phyloP scores from a whole-genome alignment of 2,113 vertebrate species.

The Mastomys natalensis region DNA sequence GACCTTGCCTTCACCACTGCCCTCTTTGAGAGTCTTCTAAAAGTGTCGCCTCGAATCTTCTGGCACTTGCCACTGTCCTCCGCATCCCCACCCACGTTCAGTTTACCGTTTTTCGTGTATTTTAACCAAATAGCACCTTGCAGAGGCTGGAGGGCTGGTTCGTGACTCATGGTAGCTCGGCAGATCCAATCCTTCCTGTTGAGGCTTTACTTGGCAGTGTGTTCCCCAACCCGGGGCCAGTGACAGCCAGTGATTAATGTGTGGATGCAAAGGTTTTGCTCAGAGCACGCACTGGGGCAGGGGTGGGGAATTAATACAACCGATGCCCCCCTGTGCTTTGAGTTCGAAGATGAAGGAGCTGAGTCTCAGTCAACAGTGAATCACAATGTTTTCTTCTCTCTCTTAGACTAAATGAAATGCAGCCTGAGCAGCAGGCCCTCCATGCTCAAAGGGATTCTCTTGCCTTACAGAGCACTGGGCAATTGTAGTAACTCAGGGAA shows the following conservation, averaged over 20 bases:
- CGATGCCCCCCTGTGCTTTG: not conserved
- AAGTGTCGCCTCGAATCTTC: not conserved
- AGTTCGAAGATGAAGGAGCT: not conserved
- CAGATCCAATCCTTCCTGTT: not conserved
- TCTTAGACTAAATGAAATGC: not conserved
- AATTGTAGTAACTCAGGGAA: not conserved
- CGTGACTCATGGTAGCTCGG: not conserved
- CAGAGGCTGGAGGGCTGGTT: not conserved
- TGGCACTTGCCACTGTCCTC: no score
- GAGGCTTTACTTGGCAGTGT: not conserved
- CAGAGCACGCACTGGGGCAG: not conserved
- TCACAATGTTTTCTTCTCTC: not conserved
- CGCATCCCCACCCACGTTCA: not conserved
- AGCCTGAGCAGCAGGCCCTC: not conserved
- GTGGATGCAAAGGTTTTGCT: not conserved
- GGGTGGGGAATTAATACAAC: not conserved
- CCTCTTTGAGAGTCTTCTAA: not conserved
- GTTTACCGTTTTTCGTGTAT: no score
- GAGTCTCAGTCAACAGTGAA: not conserved
- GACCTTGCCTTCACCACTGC: not conserved
- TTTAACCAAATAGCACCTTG: no score
- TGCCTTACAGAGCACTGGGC: not conserved
- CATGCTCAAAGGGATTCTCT: not conserved
- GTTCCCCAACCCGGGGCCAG: not conserved
- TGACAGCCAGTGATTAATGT: conserved; percentile 36